Conservation (phyloP, 2,888 invertebrate species). For the Theristus sp. region DNA sequence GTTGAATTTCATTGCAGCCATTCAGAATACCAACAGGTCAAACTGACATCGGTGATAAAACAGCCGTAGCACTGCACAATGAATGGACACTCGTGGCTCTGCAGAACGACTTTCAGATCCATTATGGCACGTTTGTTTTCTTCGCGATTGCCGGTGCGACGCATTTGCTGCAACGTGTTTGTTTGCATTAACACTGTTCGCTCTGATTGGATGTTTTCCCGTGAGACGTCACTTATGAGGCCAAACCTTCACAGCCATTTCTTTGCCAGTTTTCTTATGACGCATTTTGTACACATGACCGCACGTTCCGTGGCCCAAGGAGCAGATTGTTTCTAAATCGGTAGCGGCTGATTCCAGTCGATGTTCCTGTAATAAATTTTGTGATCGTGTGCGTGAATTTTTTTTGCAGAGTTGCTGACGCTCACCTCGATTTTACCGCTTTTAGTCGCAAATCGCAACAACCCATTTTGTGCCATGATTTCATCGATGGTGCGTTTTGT, state of each 20-base stretch:
- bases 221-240: too few species aligned
- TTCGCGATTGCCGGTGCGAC: conserved; percentile 81
- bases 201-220: too few species aligned
- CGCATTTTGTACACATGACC: conserved; percentile 90
- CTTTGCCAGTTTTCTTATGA: conserved; percentile 12
- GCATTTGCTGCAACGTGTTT: conserved; percentile 50
- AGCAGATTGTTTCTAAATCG: conserved; percentile 29
- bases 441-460: conserved; percentile 62
- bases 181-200: too few species aligned
- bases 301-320: conserved; percentile 48
- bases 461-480: conserved; percentile 79
- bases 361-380: background rate
- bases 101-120: conserved; percentile 94
- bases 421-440: conserved; percentile 6
- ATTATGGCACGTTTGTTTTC: conserved; percentile 94
- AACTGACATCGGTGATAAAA: conserved; percentile 47
- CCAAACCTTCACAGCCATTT: conserved; percentile 27
- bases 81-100: conserved; percentile 85
- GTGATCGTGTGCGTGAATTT: background rate
- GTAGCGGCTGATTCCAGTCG: background rate
- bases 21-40: too few species aligned
- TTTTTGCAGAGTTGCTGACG: background rate
- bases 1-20: too few species aligned
- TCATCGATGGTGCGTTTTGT: conserved; percentile 65
- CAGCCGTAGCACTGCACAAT: conserved; percentile 93